Evolutionary conservation across 1,140 invertebrate species (phyloP).

Genomic region (Cotesia chilonis): DNA sequence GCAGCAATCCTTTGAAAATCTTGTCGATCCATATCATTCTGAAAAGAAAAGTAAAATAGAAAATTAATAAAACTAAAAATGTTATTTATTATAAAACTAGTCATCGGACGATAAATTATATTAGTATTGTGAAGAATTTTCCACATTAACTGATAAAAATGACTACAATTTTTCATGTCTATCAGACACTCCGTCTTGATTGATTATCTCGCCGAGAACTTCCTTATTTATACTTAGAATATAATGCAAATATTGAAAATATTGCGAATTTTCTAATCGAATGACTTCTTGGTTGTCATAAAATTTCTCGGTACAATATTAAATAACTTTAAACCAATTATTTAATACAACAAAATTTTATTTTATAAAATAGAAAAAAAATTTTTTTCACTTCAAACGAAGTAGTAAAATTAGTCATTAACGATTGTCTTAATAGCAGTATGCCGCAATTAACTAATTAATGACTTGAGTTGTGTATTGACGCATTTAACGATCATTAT

Average conservation of each 20-base stretch:
- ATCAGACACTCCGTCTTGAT: neutral
- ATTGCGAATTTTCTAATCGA: neutral
- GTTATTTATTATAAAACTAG: neutral
- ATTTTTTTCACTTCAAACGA: no score
- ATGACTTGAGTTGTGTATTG: neutral
- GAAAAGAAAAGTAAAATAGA: neutral
- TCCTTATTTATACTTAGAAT: constrained; percentile 17
- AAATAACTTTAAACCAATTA: no score
- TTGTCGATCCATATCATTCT: constrained; percentile 28
- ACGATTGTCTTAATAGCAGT: no score
- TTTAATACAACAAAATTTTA: no score
- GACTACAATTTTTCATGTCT: constrained; percentile 3
- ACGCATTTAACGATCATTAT: neutral
- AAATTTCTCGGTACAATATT: no score
- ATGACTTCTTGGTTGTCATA: neutral
- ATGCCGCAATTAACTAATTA: no score
- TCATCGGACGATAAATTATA: neutral
- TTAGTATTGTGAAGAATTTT: neutral
- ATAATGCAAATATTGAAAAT: constrained; percentile 10
- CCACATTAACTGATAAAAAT: neutral
- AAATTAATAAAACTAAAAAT: neutral
- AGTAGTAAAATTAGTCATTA: no score
- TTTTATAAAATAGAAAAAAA: no score
- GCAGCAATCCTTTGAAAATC: constrained; percentile 10
- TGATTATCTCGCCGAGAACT: neutral